Conservation (phyloP, 2,113 vertebrate genomes). For the Gulo gulo region DNA sequence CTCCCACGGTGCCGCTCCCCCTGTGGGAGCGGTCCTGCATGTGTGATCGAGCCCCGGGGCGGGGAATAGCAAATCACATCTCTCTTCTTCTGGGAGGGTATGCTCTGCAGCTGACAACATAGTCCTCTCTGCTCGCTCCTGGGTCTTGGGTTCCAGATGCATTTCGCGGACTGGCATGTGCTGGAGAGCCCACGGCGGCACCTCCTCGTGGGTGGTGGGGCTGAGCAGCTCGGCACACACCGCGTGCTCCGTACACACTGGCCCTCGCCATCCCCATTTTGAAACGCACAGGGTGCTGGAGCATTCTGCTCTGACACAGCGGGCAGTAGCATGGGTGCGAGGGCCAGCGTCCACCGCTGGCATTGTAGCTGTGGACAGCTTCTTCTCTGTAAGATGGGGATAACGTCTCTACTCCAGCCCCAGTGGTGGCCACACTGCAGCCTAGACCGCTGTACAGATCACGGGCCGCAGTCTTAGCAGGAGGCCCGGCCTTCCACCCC, state of each 20-base stretch:
- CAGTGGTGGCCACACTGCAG: not conserved
- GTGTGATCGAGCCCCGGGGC: no score
- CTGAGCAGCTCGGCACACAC: no score
- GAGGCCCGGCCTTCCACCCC: rapidly evolving
- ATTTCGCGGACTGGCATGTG: rapidly evolving
- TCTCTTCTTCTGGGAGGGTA: not conserved
- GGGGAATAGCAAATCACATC: not conserved
- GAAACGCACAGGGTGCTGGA: rapidly evolving
- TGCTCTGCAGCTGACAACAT: rapidly evolving
- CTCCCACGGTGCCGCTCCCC: not conserved
- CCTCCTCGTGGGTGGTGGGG: rapidly evolving
- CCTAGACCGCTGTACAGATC: rapidly evolving
- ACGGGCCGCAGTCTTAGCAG: rapidly evolving
- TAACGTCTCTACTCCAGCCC: rapidly evolving
- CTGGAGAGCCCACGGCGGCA: not conserved
- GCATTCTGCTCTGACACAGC: not conserved
- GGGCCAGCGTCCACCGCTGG: not conserved
- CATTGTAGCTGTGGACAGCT: not conserved
- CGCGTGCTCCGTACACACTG: rapidly evolving
- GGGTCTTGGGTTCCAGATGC: rapidly evolving
- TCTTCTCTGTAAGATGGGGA: not conserved
- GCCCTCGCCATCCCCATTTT: no score
- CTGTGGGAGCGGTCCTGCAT: rapidly evolving
- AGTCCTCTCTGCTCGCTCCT: not conserved
- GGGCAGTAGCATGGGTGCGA: rapidly evolving